Evolutionary conservation across 2,797 vertebrate species (phyloP).

Genomic region (Sebastes steindachneri): DNA sequence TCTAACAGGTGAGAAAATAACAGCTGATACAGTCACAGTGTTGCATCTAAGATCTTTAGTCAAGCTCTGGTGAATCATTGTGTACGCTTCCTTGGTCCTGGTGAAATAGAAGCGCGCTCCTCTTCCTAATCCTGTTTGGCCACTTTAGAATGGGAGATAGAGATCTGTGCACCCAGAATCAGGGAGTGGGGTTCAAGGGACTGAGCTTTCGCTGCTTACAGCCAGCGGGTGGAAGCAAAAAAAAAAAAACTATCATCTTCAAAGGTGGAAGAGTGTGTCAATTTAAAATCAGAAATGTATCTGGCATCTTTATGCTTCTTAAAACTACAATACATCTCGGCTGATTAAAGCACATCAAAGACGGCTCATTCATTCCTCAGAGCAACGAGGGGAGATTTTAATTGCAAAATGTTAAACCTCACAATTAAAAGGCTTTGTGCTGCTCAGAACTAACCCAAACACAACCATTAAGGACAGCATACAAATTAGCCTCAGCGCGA

Average conservation of each 20-base stretch:
- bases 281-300: constrained; percentile 91
- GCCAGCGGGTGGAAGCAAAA: constrained; percentile 50
- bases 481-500: constrained; percentile 85
- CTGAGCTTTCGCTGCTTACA: constrained; percentile 78
- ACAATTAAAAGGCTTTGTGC: constrained; percentile 94
- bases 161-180: constrained; percentile 81
- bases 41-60: constrained; percentile 76
- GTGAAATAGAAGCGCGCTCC: constrained; percentile 74
- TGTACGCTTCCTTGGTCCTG: constrained; percentile 73
- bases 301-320: constrained; percentile 92
- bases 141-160: constrained; percentile 83
- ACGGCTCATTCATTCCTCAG: constrained; percentile 89
- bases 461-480: constrained; percentile 86
- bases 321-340: constrained; percentile 92
- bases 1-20: constrained; percentile 75
- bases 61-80: constrained; percentile 75
- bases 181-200: constrained; percentile 81
- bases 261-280: constrained; percentile 87
- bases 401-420: constrained; percentile 97
- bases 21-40: constrained; percentile 70
- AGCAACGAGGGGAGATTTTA: constrained; percentile 95
- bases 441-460: constrained; percentile 92
- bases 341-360: constrained; percentile 96
- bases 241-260: constrained; percentile 80
- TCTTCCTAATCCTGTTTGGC: constrained; percentile 86